Base-by-base conservation (phyloP, 53 echinoderm and acorn worm species). In the Holothuria scabra region DNA sequence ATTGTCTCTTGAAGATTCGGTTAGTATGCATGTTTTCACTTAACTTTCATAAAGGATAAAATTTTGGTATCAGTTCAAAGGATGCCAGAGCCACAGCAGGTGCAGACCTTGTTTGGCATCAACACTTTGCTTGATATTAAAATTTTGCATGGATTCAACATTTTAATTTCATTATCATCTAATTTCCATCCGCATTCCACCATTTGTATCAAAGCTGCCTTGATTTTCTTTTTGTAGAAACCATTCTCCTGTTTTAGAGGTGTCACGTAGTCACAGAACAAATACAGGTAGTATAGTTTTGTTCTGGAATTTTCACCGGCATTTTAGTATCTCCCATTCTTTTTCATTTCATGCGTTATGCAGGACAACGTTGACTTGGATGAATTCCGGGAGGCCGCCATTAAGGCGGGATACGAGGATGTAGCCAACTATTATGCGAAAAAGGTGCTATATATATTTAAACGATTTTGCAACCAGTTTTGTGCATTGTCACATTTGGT, bases 351-450 rank as follows among this genome's bases (percentile, higher is more conserved):
- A 28, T 37, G 33, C 41, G 26, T 14, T 38, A 35, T 32, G 23
- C 82, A 81, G 82, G 82, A 64, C 25, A 28, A 64, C 34, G 22
- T 81, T 44, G 82, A 81, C 82, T 32, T 61, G 65, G 82, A 81
- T 46, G 33, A 63, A 44, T 81, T 81, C 37, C 62, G 82, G 33
- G 62, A 81, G 37, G 82, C 82, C 28, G 82, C 82, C 38, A 81
- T 81, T 20, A 61, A 81, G 46, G 82, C 82, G 32, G 82, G 82
- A 12, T 81, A 63, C 46, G 82, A 61, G 28, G 82, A 81, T 9
- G 82, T 81, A 25, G 82, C 82, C 65, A 64, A 81, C 62, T 81
- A 63, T 81, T 81, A 63, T 32, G 62, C 62, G 24, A 78, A 78
- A 59, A 81, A 81, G 82, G 82, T 81, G 62, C 82, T 62, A n/a